Evolutionary conservation across 2,797 vertebrate species (phyloP).

Genomic region (Cyprinella venusta): DNA sequence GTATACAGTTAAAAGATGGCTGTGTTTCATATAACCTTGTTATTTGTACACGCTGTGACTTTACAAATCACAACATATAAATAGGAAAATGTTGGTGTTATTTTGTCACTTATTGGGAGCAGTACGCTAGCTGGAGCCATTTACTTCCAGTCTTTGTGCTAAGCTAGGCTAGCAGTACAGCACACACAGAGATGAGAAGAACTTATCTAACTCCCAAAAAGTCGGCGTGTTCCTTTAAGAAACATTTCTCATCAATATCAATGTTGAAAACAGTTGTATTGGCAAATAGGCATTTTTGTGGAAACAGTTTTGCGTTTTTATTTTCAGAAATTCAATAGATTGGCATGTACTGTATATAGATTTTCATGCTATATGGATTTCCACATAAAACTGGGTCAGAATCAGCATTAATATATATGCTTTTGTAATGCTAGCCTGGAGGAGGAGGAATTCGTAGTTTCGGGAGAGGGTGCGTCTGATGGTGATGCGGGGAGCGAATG

Average conservation of each 20-base stretch:
- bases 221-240: background rate
- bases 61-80: no score
- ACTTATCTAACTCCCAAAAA: no score
- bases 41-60: no score
- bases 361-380: background rate
- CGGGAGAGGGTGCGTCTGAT: conserved; percentile 87
- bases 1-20: no score
- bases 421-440: conserved; percentile 79
- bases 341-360: no score
- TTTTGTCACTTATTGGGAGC: no score
- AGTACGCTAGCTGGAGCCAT: no score
- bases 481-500: conserved; percentile 86
- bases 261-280: background rate
- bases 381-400: background rate
- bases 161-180: no score
- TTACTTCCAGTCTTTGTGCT: no score
- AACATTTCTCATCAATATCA: background rate
- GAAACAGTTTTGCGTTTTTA: background rate
- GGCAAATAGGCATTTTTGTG: background rate
- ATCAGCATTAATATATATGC: background rate
- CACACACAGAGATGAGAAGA: no score
- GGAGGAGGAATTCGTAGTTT: conserved; percentile 89
- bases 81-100: no score
- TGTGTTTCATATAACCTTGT: no score
- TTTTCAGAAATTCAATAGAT: background rate